A percentile compares a stretch with the other conserved stretches of the same genome.
These are phyloP conservation scores for Cataglyphis hispanica DNA, from an alignment of 1,140 invertebrate genomes.

Conservation along the genomic window DNA sequence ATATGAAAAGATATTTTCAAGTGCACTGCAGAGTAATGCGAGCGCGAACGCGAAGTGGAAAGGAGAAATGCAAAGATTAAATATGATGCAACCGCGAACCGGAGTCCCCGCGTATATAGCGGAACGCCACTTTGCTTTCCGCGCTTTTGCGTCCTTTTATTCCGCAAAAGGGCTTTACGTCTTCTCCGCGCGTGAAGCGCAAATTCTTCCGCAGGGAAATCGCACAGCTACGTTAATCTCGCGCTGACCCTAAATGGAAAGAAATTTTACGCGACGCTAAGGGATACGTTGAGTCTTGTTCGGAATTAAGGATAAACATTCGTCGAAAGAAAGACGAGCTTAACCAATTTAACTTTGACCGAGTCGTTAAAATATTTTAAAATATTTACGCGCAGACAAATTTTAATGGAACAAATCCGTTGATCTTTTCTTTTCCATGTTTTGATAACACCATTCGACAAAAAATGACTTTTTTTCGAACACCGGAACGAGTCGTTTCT, in stretches of 20 bases:
- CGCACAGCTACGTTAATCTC: slow-evolving; percentile 49
- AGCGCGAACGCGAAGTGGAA: slow-evolving; percentile 55
- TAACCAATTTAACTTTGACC: neutral
- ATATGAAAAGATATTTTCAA: slow-evolving; percentile 60
- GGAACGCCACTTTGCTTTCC: slow-evolving; percentile 61
- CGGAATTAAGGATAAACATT: neutral
- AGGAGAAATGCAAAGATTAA: slow-evolving; percentile 62
- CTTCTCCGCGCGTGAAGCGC: slow-evolving; percentile 39
- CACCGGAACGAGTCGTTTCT: no score
- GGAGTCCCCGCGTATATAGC: slow-evolving; percentile 10
- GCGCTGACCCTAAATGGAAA: slow-evolving; percentile 43
- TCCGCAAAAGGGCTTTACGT: slow-evolving; percentile 55
- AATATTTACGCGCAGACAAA: neutral
- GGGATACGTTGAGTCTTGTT: slow-evolving; percentile 24
- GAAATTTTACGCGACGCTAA: slow-evolving; percentile 23
- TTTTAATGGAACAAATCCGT: neutral
- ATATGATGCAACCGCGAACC: slow-evolving; percentile 45
- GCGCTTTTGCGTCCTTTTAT: slow-evolving; percentile 53
- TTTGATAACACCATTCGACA: no score
- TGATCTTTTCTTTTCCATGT: neutral
- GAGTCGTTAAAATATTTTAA: neutral
- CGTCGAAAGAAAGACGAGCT: neutral
- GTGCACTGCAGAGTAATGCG: slow-evolving; percentile 44
- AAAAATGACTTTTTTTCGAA: no score
- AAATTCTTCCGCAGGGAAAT: slow-evolving; percentile 40